Conservation (phyloP, 2,113 vertebrate genomes). For the Piprites chloris region DNA sequence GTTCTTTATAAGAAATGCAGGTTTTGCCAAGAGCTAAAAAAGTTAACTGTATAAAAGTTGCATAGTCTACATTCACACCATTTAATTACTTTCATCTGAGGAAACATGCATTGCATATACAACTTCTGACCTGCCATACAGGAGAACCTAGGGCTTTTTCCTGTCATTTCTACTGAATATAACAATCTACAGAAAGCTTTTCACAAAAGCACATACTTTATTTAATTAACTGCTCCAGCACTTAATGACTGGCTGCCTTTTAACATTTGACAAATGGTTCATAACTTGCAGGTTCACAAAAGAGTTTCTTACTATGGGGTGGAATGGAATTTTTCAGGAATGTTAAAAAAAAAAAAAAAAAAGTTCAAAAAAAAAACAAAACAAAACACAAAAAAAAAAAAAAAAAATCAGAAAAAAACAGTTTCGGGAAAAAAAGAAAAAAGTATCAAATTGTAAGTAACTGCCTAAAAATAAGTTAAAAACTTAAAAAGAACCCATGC, state of each 20-base stretch:
- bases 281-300: background rate
- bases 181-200: background rate
- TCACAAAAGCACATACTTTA: background rate
- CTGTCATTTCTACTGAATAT: background rate
- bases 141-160: background rate
- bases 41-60: conserved; percentile 21
- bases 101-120: conserved; percentile 14
- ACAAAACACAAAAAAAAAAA: background rate
- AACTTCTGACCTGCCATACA: background rate
- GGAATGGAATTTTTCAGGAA: background rate
- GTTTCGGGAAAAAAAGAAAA: rapidly evolving
- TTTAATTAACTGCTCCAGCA: background rate
- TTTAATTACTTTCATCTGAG: background rate
- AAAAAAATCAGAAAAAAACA: background rate
- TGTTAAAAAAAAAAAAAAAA: background rate
- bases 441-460: background rate
- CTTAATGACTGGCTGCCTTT: background rate
- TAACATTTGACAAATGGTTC: background rate
- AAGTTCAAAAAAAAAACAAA: background rate
- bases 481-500: background rate
- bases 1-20: background rate
- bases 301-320: background rate
- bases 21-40: background rate
- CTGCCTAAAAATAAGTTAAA: conserved; percentile 15
- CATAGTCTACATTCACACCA: conserved; percentile 30